Percentiles rank a stretch among this genome's conserved stretches.
These are phyloP conservation scores for Neodon shergylaensis DNA, from an alignment of 2,113 vertebrate genomes.

Conservation along the genomic window DNA sequence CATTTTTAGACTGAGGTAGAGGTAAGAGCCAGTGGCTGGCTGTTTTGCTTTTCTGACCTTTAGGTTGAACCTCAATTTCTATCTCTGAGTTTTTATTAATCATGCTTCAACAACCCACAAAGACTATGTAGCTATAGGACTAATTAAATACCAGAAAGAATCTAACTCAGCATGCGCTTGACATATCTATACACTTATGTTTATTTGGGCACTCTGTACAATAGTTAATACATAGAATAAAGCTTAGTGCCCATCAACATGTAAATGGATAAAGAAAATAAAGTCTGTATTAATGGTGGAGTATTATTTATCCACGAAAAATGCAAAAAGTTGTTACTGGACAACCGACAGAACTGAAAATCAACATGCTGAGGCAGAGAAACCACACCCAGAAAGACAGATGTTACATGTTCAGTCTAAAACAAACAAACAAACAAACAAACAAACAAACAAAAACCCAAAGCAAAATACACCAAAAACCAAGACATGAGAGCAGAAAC, in stretches of 20 bases:
- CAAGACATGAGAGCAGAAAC: not conserved
- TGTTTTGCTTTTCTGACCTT: too few species aligned
- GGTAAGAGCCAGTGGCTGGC: too few species aligned
- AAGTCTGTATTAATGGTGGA: not conserved
- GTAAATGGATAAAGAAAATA: not conserved
- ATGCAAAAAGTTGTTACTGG: not conserved
- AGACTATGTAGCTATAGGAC: not conserved
- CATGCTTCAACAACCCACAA: not conserved
- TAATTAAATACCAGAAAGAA: not conserved
- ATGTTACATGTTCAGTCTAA: not conserved
- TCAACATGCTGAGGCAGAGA: not conserved
- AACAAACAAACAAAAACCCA: not conserved
- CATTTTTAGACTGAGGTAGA: too few species aligned
- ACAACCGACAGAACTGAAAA: not conserved
- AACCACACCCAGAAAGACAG: not conserved
- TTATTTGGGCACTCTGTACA: not conserved
- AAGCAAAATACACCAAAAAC: not conserved
- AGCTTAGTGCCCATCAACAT: not conserved
- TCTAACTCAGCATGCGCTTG: not conserved
- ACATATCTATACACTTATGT: not conserved
- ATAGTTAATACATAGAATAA: not conserved
- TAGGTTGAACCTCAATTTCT: too few species aligned
- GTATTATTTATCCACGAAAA: not conserved
- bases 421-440: not conserved
- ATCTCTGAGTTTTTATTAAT: too few species aligned